Percentiles rank a stretch among this genome's conserved stretches.
phyloP scores from a whole-genome alignment of 2,113 vertebrate species.

The Cololabis saira region DNA sequence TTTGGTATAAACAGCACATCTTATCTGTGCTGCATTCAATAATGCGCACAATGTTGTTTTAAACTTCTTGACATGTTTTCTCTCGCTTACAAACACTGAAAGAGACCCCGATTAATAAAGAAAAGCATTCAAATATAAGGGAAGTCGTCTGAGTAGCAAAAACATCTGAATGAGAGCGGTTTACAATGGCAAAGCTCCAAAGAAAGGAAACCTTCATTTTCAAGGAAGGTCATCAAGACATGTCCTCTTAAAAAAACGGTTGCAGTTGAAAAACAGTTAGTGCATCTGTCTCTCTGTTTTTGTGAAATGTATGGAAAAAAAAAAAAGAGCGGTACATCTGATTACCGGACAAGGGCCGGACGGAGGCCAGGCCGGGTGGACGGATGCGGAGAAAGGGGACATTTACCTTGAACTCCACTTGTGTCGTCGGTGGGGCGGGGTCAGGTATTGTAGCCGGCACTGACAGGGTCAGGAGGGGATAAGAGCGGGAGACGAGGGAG shows the following conservation, averaged over 20 bases:
- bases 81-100: conserved; percentile 18
- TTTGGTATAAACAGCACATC: neutral
- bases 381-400: conserved; percentile 58
- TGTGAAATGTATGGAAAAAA: conserved; percentile 36
- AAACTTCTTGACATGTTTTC: conserved; percentile 41
- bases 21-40: neutral
- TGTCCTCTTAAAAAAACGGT: conserved; percentile 11
- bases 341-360: conserved; percentile 58
- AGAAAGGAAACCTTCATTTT: conserved; percentile 52
- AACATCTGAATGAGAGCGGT: conserved; percentile 45
- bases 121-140: conserved; percentile 53
- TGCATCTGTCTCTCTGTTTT: conserved; percentile 12
- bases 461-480: conserved; percentile 72
- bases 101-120: conserved; percentile 35
- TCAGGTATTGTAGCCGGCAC: conserved; percentile 70
- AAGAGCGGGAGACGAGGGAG: conserved; percentile 46
- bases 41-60: conserved; percentile 38
- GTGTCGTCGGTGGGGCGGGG: conserved; percentile 70
- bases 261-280: conserved; percentile 2
- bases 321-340: conserved; percentile 69
- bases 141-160: conserved; percentile 45
- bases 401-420: conserved; percentile 83
- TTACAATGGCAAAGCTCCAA: conserved; percentile 32
- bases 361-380: conserved; percentile 53
- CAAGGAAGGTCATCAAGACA: conserved; percentile 29